phyloP scores from a whole-genome alignment of 2,113 vertebrate genomes.

The Heterotis niloticus region DNA sequence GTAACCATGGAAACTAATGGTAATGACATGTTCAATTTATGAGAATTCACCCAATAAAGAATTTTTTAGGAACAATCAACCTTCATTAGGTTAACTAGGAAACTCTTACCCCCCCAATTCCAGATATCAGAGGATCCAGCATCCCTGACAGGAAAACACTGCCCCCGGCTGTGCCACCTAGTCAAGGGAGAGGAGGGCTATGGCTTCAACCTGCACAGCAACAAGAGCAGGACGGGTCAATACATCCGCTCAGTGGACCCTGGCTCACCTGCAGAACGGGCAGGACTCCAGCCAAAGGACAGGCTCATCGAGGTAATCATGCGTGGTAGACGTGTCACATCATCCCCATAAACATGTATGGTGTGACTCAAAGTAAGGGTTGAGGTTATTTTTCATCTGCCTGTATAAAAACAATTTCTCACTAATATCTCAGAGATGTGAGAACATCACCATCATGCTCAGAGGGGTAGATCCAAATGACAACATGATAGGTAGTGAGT shows the following conservation, averaged over 20 bases:
- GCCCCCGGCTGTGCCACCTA: slow-evolving; percentile 82
- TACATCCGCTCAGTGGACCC: slow-evolving; percentile 86
- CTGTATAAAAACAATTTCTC: neutral
- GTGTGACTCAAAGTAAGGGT: neutral
- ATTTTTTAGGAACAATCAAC: too few relatives aligned
- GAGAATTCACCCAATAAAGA: too few relatives aligned
- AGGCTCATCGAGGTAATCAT: slow-evolving; percentile 78
- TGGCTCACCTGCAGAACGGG: slow-evolving; percentile 69
- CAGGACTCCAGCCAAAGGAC: slow-evolving; percentile 79
- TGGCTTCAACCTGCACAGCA: slow-evolving; percentile 90
- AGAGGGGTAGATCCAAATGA: too few relatives aligned
- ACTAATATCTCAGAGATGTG: neutral
- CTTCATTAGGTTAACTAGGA: too few relatives aligned
- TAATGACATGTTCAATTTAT: too few relatives aligned
- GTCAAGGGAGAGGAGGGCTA: slow-evolving; percentile 76
- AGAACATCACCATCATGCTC: too few relatives aligned
- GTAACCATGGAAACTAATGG: too few relatives aligned
- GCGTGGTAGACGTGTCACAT: neutral
- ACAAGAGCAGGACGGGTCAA: slow-evolving; percentile 79
- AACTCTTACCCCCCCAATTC: neutral
- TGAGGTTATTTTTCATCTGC: neutral
- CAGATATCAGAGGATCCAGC: slow-evolving; percentile 54
- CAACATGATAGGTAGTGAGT: too few relatives aligned
- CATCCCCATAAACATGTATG: neutral
- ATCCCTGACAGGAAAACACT: slow-evolving; percentile 54